Base-by-base conservation (phyloP, 2,888 invertebrate species). In the Dicranocentrus wangi region DNA sequence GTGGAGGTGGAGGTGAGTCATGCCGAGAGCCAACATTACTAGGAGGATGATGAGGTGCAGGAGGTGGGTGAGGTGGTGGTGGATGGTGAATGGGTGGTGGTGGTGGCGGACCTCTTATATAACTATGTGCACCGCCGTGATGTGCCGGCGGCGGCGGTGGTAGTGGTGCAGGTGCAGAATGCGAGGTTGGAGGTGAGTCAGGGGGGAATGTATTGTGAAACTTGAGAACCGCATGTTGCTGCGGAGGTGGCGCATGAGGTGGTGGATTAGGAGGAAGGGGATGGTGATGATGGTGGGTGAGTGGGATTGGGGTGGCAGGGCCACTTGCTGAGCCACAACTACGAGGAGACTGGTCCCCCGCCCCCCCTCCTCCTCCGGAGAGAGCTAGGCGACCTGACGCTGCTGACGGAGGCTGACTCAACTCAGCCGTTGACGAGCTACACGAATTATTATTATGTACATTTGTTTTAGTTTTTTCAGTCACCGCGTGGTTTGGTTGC, bases 141-240 rank as follows among this genome's bases (percentile, higher is more conserved):
- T 43, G 66, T 23, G 79, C 53, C 28, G 79, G 84, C 79, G 83
- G 81, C 79, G 82, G 82, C 73, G 75, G 58, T 63, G 71, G 21
- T 51, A n/a, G 72, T 53, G 51, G 65, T 25, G 66, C 47, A 10
- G 42, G 69, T 27, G 68, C 19, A 17, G 15, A 17, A 76, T 61
- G 70, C 76, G 72, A 77, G 72, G 77, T 78, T 43, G 86, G 85
- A 71, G 94, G 92, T 88, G 94, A 93, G 89, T 96, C 95, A 83
- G 95, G 95, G 87, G 95, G 95, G 90, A 95, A 96, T 88, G 95
- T 95, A 89, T 96, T 95, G 91, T 96, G 96, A 90, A 96, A 96
- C 90, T 96, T 96, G 87, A 96, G 92, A 87, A 95, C 95, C 72
- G 95, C 93, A 69, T 94, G 94, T 88, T 93, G 92, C 17, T 65